Base-by-base conservation (phyloP, 2,113 vertebrate species). In the Callospermophilus lateralis region DNA sequence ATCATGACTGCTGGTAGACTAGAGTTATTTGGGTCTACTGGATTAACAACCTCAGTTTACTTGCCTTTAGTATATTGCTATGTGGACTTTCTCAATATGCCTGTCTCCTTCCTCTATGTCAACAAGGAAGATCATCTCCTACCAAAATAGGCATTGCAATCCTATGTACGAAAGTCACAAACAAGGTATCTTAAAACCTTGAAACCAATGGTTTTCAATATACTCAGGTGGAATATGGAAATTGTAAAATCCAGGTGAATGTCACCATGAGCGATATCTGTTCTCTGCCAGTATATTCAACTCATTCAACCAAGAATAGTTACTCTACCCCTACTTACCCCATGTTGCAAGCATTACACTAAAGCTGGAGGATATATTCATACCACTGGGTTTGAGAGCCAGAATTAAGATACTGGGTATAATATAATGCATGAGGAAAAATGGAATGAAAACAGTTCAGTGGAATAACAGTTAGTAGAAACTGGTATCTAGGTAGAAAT, bases 301-400 rank as follows among this genome's bases (percentile, higher is more conserved):
- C 4, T 77, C 10, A 58, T 81, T 89, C 19, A 83, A n/a, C 30
- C 8, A 87, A 55, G 26, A 58, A 58, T 22, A 32, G 28, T n/a
- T 42, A 58, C 8, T 70, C 13, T 7, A 28, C 26, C 58, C 39
- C 11, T 0, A 2, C 10, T 0, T 34, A 2, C 8, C 5, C 12
- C 15, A 34, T 42, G 3, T 22, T 87, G 26, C 55, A 90, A 58
- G 15, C 9, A 15, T 48, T 80, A 9, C 19, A 53, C 37, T n/a
- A 74, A n/a, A 67, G 8, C 24, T 32, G 42, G 11, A 78, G 19
- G 22, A 3, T 30, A 4, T 58, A 51, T 76, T 53, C 55, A 63
- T 13, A 48, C 2, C 4, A 61, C 8, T 95, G 48, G 4, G 8
- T 30, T 61, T 39, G 39, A 72, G 20, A 92, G 3, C 4, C 51